Conservation (phyloP, 2,113 vertebrate species). For the Colinus virginianus region DNA sequence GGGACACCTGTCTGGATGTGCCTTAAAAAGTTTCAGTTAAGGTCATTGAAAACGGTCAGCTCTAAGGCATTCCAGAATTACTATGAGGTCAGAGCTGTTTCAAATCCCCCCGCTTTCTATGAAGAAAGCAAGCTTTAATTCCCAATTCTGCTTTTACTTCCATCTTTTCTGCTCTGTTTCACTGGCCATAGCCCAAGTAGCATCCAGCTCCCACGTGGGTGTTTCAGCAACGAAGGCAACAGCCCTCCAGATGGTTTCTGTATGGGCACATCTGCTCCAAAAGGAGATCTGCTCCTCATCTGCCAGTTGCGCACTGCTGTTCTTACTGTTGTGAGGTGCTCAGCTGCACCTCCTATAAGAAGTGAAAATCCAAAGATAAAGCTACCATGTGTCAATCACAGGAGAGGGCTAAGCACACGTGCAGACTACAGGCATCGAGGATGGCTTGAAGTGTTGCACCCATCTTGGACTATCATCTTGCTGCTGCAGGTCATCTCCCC, state of each 20-base stretch:
- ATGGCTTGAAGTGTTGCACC: fast-evolving
- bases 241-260: background rate
- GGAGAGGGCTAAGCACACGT: background rate
- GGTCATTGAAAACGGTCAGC: background rate
- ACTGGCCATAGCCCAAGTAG: background rate
- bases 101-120: background rate
- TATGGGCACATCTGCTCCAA: background rate
- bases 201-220: background rate
- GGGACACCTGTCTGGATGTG: background rate
- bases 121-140: background rate
- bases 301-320: fast-evolving
- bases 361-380: background rate
- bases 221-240: background rate
- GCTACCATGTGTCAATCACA: background rate
- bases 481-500: background rate
- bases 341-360: background rate
- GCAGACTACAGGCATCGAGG: background rate
- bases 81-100: background rate
- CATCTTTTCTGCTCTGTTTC: background rate
- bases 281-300: background rate
- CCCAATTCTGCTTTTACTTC: conserved; percentile 2
- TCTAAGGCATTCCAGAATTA: background rate
- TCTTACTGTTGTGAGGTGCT: background rate
- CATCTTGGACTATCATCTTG: background rate
- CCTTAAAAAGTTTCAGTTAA: background rate